A percentile compares a stretch with the other conserved stretches of the same genome.
Conservation (phyloP, 2,888 invertebrate species). For the Spodoptera picta region DNA sequence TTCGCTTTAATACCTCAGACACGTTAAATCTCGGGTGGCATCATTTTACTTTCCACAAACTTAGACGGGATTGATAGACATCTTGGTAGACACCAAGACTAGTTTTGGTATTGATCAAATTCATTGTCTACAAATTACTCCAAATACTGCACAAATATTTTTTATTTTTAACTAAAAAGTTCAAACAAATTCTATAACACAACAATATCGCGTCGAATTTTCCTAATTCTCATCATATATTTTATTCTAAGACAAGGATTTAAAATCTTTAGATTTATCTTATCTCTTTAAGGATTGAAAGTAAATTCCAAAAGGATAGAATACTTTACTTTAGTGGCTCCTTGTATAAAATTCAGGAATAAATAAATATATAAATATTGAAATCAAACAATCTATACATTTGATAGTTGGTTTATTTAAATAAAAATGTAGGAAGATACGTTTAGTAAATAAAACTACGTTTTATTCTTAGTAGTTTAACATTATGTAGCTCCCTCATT, state of each 20-base stretch:
- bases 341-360: too few relatives aligned
- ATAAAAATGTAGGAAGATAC: too few relatives aligned
- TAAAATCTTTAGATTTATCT: constrained; percentile 5
- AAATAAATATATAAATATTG: neutral
- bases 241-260: too few relatives aligned
- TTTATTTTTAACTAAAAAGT: too few relatives aligned
- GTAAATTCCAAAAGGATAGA: constrained; percentile 57
- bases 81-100: constrained; percentile 31
- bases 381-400: constrained; percentile 4
- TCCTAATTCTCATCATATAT: constrained; percentile 14
- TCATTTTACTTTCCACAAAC: constrained; percentile 70
- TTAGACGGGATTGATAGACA: constrained; percentile 40
- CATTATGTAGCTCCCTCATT: constrained; percentile 9
- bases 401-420: neutral
- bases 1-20: constrained; percentile 75
- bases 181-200: too few relatives aligned
- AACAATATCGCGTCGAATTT: neutral
- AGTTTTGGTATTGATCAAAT: constrained; percentile 9
- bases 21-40: constrained; percentile 72
- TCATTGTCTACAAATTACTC: neutral
- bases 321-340: too few relatives aligned
- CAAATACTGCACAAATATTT: too few relatives aligned
- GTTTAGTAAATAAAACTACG: too few relatives aligned
- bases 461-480: constrained; percentile 9
- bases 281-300: constrained; percentile 51